These are phyloP conservation scores for Amphipoea lucens DNA, from an alignment of 2,888 invertebrate genomes.

Conservation along the genomic window DNA sequence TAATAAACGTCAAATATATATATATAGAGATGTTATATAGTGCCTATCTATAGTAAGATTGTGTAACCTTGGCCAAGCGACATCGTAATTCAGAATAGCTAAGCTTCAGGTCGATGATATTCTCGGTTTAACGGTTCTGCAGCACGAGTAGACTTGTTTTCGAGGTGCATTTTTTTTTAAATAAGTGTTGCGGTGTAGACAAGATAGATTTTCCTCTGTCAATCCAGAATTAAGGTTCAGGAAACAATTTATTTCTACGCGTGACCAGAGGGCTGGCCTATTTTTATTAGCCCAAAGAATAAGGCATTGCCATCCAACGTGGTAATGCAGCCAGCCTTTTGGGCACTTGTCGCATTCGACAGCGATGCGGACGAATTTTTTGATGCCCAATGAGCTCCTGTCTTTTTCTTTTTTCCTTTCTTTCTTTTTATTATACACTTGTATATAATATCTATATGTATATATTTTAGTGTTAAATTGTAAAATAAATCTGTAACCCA, in stretches of 20 bases:
- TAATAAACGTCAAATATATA: constrained; percentile 56
- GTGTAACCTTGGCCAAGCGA: constrained; percentile 69
- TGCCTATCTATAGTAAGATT: constrained; percentile 48
- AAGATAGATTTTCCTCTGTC: not conserved
- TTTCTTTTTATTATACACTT: no score
- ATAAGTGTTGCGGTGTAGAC: not conserved
- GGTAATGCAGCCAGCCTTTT: no score
- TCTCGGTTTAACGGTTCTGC: constrained; percentile 39
- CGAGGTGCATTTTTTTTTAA: constrained; percentile 38
- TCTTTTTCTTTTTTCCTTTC: no score
- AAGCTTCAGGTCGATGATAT: constrained; percentile 63
- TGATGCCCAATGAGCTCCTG: no score
- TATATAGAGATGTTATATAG: constrained; percentile 24
- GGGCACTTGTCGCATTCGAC: no score
- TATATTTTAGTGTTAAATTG: no score
- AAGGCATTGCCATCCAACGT: no score
- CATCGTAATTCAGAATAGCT: constrained; percentile 63
- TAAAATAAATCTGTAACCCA: no score
- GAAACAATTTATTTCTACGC: not conserved
- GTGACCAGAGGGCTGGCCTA: no score
- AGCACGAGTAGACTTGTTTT: constrained; percentile 46
- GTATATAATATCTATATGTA: no score
- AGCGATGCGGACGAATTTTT: no score
- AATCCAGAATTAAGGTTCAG: not conserved
- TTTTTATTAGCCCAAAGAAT: no score